phyloP scores from a whole-genome alignment of 2,797 vertebrate genomes.

The Pseudochirops cupreus region DNA sequence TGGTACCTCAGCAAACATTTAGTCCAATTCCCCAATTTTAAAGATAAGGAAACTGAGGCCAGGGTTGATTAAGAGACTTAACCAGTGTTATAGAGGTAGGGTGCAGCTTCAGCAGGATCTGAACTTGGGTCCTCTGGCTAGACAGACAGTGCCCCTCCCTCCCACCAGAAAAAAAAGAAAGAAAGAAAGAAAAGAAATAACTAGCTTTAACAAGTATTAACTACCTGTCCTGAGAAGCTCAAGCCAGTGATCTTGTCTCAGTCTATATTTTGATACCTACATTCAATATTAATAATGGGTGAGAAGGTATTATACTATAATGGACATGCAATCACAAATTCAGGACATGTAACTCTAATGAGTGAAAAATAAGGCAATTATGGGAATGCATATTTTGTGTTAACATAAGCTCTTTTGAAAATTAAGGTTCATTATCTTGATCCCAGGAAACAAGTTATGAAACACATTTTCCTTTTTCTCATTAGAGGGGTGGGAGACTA shows the following conservation, averaged over 20 bases:
- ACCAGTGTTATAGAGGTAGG: background rate
- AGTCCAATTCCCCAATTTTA: background rate
- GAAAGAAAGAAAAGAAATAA: background rate
- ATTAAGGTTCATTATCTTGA: background rate
- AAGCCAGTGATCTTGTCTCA: background rate
- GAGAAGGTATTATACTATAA: background rate
- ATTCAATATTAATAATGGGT: background rate
- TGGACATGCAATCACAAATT: background rate
- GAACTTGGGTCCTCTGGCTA: background rate
- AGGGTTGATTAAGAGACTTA: background rate
- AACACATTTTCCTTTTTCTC: background rate
- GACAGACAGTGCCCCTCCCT: background rate
- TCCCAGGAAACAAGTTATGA: background rate
- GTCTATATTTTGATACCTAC: background rate
- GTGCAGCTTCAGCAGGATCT: background rate
- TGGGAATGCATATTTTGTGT: background rate
- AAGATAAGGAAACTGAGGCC: background rate
- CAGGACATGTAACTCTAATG: background rate
- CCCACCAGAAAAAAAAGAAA: background rate
- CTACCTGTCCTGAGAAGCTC: background rate
- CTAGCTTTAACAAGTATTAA: background rate
- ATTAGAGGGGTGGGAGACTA: background rate
- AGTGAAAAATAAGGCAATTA: background rate
- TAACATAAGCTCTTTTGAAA: background rate
- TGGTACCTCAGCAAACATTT: background rate